Evolutionary conservation across 2,797 vertebrate species (phyloP), one percentile per base, ranked within the genome.

Genomic region (Spinus pinus): DNA sequence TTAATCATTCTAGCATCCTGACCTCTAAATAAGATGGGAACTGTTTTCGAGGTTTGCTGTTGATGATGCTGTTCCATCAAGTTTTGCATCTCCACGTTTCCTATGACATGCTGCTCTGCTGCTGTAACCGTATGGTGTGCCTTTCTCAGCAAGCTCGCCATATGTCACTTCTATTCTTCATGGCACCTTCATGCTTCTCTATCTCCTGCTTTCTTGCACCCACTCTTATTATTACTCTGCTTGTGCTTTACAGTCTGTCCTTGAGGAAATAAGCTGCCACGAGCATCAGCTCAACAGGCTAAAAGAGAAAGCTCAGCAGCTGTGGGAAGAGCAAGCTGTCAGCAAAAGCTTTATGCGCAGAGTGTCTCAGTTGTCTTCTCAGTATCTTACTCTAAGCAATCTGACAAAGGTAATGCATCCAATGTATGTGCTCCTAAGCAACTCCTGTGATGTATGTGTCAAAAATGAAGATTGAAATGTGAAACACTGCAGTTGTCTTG

Each of bases 261-360:
- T 99, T 98, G 99, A 99, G 98, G 99, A 99, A 98, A 98, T 99
- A 98, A 97, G 98, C 91, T 98, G 98, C 97, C 98, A 98, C 92
- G 98, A 99, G 97, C 98, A 98, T 96, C 99, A 99, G 97, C 98
- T 99, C 98, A 97, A 98, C 97, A 98, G 98, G 95, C 98, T 99
- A 92, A 99, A 98, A 97, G 99, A 99, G 95, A 98, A 98, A 97
- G 99, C 99, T 98, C 99, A 99, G 96, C 98, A 98, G 97, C 98
- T 99, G 88, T 99, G 99, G 98, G 99, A 99, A 98, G 99, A 99
- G 94, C 99, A 99, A 97, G 98, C 99, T 90, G 99, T 99, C 93
- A 99, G 98, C 97, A 99, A 99, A 98, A 99, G 98, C 97, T 99
- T 99, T 98, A 98, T 99, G 96, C 99, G 99, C 98, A 99, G 99